phyloP scores from a whole-genome alignment of 2,797 vertebrate genomes.

The Alfaro cultratus region DNA sequence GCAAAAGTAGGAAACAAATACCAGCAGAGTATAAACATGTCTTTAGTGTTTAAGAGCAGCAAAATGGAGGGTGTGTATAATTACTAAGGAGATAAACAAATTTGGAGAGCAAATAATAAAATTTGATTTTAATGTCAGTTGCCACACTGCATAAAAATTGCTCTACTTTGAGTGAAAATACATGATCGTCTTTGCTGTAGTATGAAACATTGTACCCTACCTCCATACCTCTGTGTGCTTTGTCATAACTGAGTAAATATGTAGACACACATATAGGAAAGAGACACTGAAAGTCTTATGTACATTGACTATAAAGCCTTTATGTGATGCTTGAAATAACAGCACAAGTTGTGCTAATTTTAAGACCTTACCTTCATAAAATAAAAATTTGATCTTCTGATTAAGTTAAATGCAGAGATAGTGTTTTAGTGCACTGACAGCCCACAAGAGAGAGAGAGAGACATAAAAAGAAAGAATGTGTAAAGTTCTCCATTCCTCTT shows the following conservation, averaged over 20 bases:
- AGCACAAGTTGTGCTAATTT: background rate
- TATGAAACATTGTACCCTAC: background rate
- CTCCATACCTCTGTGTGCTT: background rate
- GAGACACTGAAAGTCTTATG: background rate
- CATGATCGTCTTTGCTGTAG: background rate
- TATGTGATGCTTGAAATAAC: background rate
- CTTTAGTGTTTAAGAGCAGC: background rate
- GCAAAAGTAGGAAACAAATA: slow-evolving; percentile 13
- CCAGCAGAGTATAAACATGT: slow-evolving; percentile 11
- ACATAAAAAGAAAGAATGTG: background rate
- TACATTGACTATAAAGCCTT: background rate
- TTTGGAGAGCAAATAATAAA: background rate
- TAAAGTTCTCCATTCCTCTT: no score
- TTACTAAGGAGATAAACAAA: background rate
- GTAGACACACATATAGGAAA: background rate
- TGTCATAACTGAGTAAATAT: background rate
- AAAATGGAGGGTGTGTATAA: background rate
- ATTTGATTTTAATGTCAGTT: background rate
- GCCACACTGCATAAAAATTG: background rate
- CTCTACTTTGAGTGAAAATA: background rate
- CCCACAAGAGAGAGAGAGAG: background rate
- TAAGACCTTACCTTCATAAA: background rate
- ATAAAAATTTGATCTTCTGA: background rate
- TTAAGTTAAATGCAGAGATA: background rate
- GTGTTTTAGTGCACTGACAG: background rate